A percentile compares a stretch with the other conserved stretches of the same genome.
phyloP scores from a whole-genome alignment of 2,888 invertebrate genomes.

The Elegia similella region DNA sequence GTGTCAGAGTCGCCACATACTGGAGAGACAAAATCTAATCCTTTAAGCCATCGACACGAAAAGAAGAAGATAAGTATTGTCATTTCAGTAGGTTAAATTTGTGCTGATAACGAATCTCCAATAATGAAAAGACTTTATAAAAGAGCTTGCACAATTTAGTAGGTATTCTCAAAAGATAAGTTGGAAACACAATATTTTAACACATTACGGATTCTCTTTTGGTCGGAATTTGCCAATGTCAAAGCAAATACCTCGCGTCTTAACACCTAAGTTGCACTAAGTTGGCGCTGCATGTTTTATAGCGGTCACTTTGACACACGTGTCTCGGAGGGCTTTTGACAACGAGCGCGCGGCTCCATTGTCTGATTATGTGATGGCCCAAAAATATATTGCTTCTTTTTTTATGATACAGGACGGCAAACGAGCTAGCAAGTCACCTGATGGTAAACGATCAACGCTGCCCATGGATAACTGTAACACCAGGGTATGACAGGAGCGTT shows the following conservation, averaged over 20 bases:
- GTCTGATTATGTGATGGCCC: conserved; percentile 13
- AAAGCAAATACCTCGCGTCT: conserved; percentile 35
- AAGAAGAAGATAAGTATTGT: too few relatives aligned
- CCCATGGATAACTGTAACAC: too few relatives aligned
- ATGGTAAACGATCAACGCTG: too few relatives aligned
- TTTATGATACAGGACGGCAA: too few relatives aligned
- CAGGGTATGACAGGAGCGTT: too few relatives aligned
- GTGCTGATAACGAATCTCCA: too few relatives aligned
- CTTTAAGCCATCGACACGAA: too few relatives aligned
- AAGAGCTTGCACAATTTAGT: too few relatives aligned
- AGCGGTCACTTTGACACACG: conserved; percentile 75
- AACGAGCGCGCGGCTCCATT: conserved; percentile 51
- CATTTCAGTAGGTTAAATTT: too few relatives aligned
- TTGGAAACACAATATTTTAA: background rate
- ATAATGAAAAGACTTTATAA: too few relatives aligned
- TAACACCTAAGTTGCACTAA: conserved; percentile 52
- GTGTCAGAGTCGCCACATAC: too few relatives aligned
- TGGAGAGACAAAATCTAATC: too few relatives aligned
- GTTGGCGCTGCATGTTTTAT: conserved; percentile 65
- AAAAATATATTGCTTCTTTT: background rate
- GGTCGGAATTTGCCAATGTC: conserved; percentile 15
- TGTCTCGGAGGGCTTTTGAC: conserved; percentile 62
- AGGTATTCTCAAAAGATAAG: background rate
- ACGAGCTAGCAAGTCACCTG: background rate
- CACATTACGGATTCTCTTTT: conserved; percentile 6